These are phyloP conservation scores for Bostrychus sinensis DNA, from an alignment of 2,113 vertebrate species.

Conservation along the genomic window DNA sequence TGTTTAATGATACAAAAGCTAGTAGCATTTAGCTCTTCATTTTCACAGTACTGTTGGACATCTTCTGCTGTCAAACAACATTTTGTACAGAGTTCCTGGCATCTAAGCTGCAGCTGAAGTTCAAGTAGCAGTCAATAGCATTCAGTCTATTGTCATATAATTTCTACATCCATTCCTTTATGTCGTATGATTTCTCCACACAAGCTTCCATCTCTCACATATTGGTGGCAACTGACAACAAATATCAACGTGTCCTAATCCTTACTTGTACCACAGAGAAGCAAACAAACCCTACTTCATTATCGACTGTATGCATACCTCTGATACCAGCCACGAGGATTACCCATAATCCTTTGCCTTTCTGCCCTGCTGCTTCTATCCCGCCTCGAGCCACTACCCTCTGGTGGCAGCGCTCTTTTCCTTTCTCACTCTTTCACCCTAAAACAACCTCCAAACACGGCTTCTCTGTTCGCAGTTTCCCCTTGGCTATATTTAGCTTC, in stretches of 20 bases:
- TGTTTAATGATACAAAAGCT: too few species aligned
- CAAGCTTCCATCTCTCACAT: background rate
- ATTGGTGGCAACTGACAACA: background rate
- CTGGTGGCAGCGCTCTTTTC: slow-evolving; percentile 43
- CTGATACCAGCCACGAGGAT: slow-evolving; percentile 50
- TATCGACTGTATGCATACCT: slow-evolving; percentile 39
- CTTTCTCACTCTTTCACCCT: slow-evolving; percentile 38
- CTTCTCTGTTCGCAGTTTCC: slow-evolving; percentile 13
- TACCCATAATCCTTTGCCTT: slow-evolving; percentile 65
- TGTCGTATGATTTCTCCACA: background rate
- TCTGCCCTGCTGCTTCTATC: slow-evolving; percentile 49
- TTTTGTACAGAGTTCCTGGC: too few species aligned
- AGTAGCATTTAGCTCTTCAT: too few species aligned
- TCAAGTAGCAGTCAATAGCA: too few species aligned
- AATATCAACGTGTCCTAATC: slow-evolving; percentile 11
- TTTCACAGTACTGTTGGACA: too few species aligned
- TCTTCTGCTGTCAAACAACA: too few species aligned
- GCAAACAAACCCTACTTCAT: slow-evolving; percentile 54
- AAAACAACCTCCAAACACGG: slow-evolving; percentile 48
- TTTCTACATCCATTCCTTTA: background rate
- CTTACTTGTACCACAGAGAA: slow-evolving; percentile 15
- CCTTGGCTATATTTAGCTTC: slow-evolving; percentile 56
- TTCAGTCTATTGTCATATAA: background rate
- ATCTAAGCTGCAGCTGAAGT: too few species aligned
- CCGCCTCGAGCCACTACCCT: slow-evolving; percentile 50